Evolutionary conservation across 1,140 invertebrate species (phyloP).

Genomic region (Tetramorium simillimum): DNA sequence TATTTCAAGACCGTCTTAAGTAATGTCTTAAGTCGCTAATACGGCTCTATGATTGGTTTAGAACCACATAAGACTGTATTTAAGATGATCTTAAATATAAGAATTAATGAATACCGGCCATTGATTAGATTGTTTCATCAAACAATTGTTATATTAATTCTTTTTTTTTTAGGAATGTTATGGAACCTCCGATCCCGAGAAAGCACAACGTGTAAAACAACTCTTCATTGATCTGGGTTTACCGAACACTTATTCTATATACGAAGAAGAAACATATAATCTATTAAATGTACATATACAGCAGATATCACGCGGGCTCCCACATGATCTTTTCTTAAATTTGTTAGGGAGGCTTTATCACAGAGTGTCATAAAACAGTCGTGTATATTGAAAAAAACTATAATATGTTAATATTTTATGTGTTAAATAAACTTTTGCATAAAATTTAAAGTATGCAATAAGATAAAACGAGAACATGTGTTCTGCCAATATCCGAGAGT

Average conservation of each 20-base stretch:
- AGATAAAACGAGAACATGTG: not conserved
- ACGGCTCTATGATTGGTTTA: too few species aligned
- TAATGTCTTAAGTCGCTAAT: too few species aligned
- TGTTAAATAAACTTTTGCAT: not conserved
- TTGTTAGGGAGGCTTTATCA: slow-evolving; percentile 93
- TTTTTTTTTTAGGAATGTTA: slow-evolving; percentile 89
- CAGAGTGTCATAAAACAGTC: slow-evolving; percentile 85
- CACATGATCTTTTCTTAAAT: slow-evolving; percentile 93
- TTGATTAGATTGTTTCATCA: not conserved
- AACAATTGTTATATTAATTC: not conserved
- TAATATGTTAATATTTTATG: not conserved
- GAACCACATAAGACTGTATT: too few species aligned
- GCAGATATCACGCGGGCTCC: slow-evolving; percentile 93
- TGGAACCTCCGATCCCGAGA: slow-evolving; percentile 89
- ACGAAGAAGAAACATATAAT: slow-evolving; percentile 95
- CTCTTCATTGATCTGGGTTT: slow-evolving; percentile 93
- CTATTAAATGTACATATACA: slow-evolving; percentile 93
- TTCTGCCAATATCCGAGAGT: not conserved
- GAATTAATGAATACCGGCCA: too few species aligned
- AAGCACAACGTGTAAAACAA: slow-evolving; percentile 90
- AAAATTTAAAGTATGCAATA: not conserved
- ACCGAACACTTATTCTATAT: slow-evolving; percentile 91
- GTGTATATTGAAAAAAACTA: not conserved
- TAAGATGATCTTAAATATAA: too few species aligned
- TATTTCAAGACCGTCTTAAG: too few species aligned